A percentile compares a stretch with the other conserved stretches of the same genome.
These are phyloP conservation scores for Chaenogobius annularis DNA, from an alignment of 2,113 vertebrate genomes.

Conservation along the genomic window DNA sequence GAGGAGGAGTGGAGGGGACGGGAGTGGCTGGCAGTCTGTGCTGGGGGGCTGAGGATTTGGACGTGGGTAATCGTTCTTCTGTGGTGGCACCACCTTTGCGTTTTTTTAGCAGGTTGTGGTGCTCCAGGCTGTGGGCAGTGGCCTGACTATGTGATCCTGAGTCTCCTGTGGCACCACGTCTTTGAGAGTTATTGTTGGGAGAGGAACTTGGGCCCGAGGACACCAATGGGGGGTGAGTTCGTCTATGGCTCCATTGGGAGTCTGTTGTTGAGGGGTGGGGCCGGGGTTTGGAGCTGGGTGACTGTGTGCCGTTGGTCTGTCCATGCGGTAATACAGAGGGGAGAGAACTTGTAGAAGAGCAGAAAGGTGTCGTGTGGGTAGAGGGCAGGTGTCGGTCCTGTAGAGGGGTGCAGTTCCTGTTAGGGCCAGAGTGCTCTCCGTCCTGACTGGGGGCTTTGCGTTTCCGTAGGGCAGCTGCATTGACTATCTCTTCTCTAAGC, in stretches of 20 bases:
- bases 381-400: slow-evolving; percentile 74
- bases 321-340: slow-evolving; percentile 69
- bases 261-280: slow-evolving; percentile 61
- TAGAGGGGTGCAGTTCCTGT: slow-evolving; percentile 83
- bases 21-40: slow-evolving; percentile 78
- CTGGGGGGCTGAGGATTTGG: slow-evolving; percentile 54
- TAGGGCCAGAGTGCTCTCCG: slow-evolving; percentile 76
- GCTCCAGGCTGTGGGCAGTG: slow-evolving; percentile 71
- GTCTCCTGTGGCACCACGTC: slow-evolving; percentile 57
- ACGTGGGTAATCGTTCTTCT: slow-evolving; percentile 73
- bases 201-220: slow-evolving; percentile 66
- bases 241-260: slow-evolving; percentile 72
- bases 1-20: slow-evolving; percentile 73
- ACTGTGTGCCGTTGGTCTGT: slow-evolving; percentile 82
- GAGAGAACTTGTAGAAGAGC: slow-evolving; percentile 56
- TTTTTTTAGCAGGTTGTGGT: slow-evolving; percentile 85
- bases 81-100: slow-evolving; percentile 74
- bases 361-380: slow-evolving; percentile 13
- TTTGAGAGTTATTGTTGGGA: slow-evolving; percentile 67
- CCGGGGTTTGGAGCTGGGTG: slow-evolving; percentile 68
- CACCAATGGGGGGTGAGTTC: slow-evolving; percentile 63
- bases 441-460: slow-evolving; percentile 79
- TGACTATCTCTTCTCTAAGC: slow-evolving; percentile 70
- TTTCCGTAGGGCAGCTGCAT: slow-evolving; percentile 77
- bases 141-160: slow-evolving; percentile 71